These are phyloP conservation scores for Porites cylindrica DNA, from an alignment of 92 coral and sea anemone species.

Conservation along the genomic window DNA sequence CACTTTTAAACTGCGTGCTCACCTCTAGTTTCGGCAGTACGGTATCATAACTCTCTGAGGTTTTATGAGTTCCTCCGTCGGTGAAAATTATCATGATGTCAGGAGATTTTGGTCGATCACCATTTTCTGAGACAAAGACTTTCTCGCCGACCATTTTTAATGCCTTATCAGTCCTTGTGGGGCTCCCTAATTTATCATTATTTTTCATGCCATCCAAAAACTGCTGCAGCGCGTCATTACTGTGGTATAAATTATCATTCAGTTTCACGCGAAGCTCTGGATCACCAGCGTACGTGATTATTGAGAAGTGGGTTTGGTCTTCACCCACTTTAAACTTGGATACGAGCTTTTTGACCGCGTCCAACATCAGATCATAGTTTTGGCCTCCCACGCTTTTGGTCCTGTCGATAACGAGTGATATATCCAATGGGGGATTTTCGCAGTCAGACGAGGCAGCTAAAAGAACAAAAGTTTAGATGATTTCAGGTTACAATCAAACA, in stretches of 20 bases:
- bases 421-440: background rate
- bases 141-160: slow-evolving; percentile 4
- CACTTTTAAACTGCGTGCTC: too few relatives aligned
- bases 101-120: slow-evolving; percentile 3
- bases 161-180: slow-evolving; percentile 31
- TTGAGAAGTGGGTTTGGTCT: slow-evolving; percentile 1
- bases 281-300: background rate
- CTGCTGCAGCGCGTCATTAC: background rate
- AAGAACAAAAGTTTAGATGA: background rate
- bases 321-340: background rate
- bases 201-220: background rate
- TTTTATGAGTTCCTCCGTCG: background rate
- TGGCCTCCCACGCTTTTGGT: slow-evolving; percentile 2
- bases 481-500: too few relatives aligned
- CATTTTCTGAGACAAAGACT: background rate
- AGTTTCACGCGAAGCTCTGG: background rate
- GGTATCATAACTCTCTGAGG: background rate
- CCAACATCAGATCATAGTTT: background rate
- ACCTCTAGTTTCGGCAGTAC: background rate
- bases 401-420: background rate
- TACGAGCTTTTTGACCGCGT: background rate
- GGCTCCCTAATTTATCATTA: background rate
- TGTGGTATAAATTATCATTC: background rate
- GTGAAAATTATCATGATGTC: background rate
- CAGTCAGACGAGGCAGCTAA: background rate